Evolutionary conservation across 2,797 vertebrate genomes (phyloP).

Genomic region (Phoxinus dragarum): DNA sequence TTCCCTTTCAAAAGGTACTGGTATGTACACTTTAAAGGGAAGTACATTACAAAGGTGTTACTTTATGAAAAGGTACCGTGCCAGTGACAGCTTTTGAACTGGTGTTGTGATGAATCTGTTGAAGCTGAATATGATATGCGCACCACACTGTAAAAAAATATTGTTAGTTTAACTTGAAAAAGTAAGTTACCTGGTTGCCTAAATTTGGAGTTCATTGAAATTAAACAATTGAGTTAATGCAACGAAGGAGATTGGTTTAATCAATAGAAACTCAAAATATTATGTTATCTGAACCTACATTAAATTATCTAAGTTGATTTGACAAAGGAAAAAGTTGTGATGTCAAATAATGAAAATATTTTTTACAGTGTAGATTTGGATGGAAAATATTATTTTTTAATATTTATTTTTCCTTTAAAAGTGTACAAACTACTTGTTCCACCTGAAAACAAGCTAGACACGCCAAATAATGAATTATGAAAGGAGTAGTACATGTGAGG

Average conservation of each 20-base stretch:
- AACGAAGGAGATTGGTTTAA: too few relatives aligned
- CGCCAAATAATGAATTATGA: background rate
- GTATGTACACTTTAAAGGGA: background rate
- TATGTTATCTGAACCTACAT: too few relatives aligned
- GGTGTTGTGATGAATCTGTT: background rate
- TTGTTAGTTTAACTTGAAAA: too few relatives aligned
- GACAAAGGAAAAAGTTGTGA: too few relatives aligned
- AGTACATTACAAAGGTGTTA: background rate
- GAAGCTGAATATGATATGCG: too few relatives aligned
- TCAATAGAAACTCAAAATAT: too few relatives aligned
- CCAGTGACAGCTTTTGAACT: too few relatives aligned
- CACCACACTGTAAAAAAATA: background rate
- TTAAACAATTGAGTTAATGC: too few relatives aligned
- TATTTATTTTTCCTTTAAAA: background rate
- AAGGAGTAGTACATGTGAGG: background rate
- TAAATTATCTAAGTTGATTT: too few relatives aligned
- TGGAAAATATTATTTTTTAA: background rate
- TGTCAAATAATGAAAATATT: too few relatives aligned
- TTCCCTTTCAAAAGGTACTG: background rate
- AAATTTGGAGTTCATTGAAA: too few relatives aligned
- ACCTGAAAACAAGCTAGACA: background rate
- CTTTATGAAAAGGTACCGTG: background rate
- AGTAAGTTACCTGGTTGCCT: too few relatives aligned
- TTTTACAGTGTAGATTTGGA: background rate
- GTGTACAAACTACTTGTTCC: background rate